phyloP scores from a whole-genome alignment of 2,888 invertebrate species.

The Sinelater perroti region DNA sequence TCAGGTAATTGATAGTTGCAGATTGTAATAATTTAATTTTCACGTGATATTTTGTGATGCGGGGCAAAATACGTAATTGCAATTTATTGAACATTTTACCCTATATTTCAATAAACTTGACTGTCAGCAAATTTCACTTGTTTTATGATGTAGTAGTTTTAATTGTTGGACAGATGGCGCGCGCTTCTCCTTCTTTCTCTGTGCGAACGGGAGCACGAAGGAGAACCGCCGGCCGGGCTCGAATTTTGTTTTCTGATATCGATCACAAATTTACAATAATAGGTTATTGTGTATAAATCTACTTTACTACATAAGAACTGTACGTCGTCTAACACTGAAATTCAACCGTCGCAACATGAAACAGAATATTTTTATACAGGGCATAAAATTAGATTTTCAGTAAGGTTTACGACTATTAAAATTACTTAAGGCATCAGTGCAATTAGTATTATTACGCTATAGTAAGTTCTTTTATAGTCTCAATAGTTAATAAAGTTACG shows the following conservation, averaged over 20 bases:
- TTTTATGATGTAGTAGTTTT: too few relatives aligned
- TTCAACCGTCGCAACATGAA: constrained; percentile 24
- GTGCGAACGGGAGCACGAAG: too few relatives aligned
- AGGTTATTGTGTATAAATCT: too few relatives aligned
- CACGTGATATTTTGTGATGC: constrained; percentile 39
- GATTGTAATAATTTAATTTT: constrained; percentile 24
- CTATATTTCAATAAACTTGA: constrained; percentile 24
- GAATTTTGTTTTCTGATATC: background rate
- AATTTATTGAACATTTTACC: constrained; percentile 26
- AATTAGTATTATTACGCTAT: constrained; percentile 4
- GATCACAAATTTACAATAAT: too few relatives aligned
- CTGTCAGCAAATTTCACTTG: constrained; percentile 12
- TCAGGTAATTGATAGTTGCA: constrained; percentile 26
- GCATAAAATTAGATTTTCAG: constrained; percentile 24
- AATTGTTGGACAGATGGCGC: too few relatives aligned
- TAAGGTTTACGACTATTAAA: constrained; percentile 23
- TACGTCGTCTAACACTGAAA: constrained; percentile 19
- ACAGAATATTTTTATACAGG: constrained; percentile 31
- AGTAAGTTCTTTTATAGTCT: too few relatives aligned
- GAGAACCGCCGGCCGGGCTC: too few relatives aligned
- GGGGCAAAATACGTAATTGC: constrained; percentile 30
- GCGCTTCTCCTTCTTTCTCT: too few relatives aligned
- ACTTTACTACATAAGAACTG: too few relatives aligned
- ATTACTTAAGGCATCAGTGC: constrained; percentile 26
- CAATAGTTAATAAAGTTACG: too few relatives aligned